phyloP scores from a whole-genome alignment of 2,888 invertebrate genomes.

The Apoderus coryli region DNA sequence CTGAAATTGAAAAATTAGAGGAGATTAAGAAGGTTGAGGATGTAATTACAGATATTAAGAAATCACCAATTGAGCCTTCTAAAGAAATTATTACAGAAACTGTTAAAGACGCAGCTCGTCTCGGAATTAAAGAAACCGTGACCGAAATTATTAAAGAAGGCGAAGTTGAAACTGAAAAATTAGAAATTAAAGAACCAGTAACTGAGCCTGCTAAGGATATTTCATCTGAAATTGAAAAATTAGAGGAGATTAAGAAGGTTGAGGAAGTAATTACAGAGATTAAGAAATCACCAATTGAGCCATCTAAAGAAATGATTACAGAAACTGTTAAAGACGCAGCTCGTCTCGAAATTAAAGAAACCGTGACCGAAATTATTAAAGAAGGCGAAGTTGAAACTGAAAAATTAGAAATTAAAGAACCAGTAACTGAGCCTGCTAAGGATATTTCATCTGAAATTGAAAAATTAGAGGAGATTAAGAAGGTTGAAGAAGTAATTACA shows the following conservation, averaged over 20 bases:
- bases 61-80: background rate
- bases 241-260: background rate
- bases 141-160: background rate
- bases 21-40: background rate
- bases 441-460: background rate
- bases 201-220: background rate
- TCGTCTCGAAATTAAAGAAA: no score
- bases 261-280: background rate
- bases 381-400: slow-evolving; percentile 3
- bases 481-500: background rate
- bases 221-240: background rate
- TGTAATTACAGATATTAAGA: background rate
- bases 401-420: slow-evolving; percentile 2
- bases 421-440: background rate
- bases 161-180: slow-evolving; percentile 3
- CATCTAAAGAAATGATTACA: background rate
- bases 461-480: background rate
- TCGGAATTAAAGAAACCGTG: background rate
- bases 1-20: background rate
- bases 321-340: slow-evolving; percentile 1
- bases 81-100: background rate
- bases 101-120: background rate
- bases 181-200: background rate
- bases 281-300: background rate
- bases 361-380: background rate